phyloP scores from a whole-genome alignment of 1,140 invertebrate genomes.

The Homarus americanus region DNA sequence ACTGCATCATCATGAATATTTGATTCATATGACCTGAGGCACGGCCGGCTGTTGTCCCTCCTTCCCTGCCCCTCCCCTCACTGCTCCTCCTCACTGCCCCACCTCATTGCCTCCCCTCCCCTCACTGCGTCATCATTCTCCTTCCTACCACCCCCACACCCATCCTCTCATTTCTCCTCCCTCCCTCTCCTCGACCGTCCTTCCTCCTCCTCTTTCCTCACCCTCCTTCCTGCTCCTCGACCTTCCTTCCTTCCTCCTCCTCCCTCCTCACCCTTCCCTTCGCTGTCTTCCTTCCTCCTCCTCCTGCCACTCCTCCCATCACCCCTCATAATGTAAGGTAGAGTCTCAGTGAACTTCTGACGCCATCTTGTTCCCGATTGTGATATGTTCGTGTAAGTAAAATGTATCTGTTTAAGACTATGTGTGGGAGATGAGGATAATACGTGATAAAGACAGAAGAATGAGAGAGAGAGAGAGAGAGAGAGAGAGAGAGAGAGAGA shows the following conservation, averaged over 20 bases:
- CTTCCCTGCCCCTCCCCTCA: not conserved
- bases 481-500: conserved; percentile 20
- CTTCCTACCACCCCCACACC: too few species aligned
- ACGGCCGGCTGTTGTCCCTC: conserved; percentile 19
- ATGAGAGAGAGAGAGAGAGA: not conserved
- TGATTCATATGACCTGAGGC: conserved; percentile 55
- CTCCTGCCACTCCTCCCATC: not conserved
- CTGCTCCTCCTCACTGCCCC: not conserved
- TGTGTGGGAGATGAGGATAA: not conserved
- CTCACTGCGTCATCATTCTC: not conserved
- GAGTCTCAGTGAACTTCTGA: too few species aligned
- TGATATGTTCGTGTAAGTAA: too few species aligned
- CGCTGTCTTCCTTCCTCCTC: not conserved
- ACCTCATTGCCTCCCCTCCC: too few species aligned
- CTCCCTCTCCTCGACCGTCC: too few species aligned
- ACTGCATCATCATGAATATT: conserved; percentile 69
- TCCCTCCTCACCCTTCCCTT: not conserved
- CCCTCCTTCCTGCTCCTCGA: too few species aligned
- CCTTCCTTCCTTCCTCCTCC: not conserved
- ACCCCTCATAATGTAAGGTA: too few species aligned
- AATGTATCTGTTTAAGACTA: too few species aligned
- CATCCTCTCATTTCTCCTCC: too few species aligned
- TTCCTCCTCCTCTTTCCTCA: too few species aligned
- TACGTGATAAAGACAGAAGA: not conserved
- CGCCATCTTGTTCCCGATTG: too few species aligned